A percentile compares a stretch with the other conserved stretches of the same genome.
phyloP scores from a whole-genome alignment of 2,113 vertebrate species.

The Pangasianodon gigas region DNA sequence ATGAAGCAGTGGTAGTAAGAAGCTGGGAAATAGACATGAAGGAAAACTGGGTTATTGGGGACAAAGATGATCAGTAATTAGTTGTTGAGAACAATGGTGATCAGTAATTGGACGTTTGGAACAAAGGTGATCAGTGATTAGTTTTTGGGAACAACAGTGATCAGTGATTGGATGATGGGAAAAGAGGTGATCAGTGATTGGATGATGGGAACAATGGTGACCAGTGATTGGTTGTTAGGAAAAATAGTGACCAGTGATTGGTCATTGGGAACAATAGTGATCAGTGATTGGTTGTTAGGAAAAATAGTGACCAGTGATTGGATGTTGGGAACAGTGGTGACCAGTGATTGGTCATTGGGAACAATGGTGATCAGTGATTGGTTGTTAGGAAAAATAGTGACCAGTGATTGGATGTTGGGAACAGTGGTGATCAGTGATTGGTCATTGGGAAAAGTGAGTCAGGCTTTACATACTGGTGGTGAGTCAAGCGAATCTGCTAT shows the following conservation, averaged over 20 bases:
- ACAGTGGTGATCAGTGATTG: neutral
- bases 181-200: too few species aligned
- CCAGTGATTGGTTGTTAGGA: too few species aligned
- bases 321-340: neutral
- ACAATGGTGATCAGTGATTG: neutral
- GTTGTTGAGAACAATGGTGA: neutral
- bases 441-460: neutral
- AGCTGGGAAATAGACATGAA: neutral
- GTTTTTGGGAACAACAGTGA: neutral
- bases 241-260: too few species aligned
- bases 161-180: neutral
- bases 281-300: too few species aligned
- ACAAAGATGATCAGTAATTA: neutral
- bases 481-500: neutral
- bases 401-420: neutral
- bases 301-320: neutral
- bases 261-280: too few species aligned
- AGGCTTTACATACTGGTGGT: neutral
- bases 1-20: neutral
- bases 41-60: neutral
- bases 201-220: too few species aligned
- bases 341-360: too few species aligned
- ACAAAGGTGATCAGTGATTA: neutral
- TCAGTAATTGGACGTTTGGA: too few species aligned
- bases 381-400: neutral